Base-by-base conservation (phyloP, 2,797 vertebrate species). In the Nyctibius grandis region DNA sequence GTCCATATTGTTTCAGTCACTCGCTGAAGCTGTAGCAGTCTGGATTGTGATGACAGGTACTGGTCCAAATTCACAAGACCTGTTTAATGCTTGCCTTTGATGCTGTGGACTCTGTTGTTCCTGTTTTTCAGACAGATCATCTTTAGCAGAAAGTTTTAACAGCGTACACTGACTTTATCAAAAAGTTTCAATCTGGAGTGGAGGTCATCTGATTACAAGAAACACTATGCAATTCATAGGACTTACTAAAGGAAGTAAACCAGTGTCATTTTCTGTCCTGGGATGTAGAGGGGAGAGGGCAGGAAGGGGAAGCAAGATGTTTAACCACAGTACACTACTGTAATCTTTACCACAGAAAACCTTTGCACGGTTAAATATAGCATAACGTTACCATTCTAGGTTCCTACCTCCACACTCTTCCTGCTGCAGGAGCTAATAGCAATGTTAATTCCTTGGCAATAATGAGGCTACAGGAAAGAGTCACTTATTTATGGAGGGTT, bases 291-390 rank as follows among this genome's bases (percentile, higher is more conserved):
- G 34, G 64, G 48, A 84, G 25, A 91, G 63, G 59, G 33, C 77
- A 96, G 57, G 77, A 93, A 95, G 22, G 26, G 76, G 67, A 91
- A 88, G 28, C 18, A 91, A 91, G 56, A 91, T 25, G 70, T 79
- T 34, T 70, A 69, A 83, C 67, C 64, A 48, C 75, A 89, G 70
- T 11, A 91, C 17, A 18, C 38, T 75, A 59, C 65, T 50, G 45
- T 19, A 75, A 82, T 61, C 78, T 82, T 85, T 75, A 67, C 59
- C 78, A 79, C 34, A 68, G 67, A 92, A 91, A 77, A 89, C 28
- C 31, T 33, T 20, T 15, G 9, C 3, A 0, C 15, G 20, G 75
- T n/a, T 89, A 77, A 67, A 91, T 67, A 74, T 0, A 88, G 75
- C 23, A 93, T 76, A 79, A 18, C 64, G n/a, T 51, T 51, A 42